Evolutionary conservation across 2,113 vertebrate species (phyloP).

Genomic region (Diglossa brunneiventris): DNA sequence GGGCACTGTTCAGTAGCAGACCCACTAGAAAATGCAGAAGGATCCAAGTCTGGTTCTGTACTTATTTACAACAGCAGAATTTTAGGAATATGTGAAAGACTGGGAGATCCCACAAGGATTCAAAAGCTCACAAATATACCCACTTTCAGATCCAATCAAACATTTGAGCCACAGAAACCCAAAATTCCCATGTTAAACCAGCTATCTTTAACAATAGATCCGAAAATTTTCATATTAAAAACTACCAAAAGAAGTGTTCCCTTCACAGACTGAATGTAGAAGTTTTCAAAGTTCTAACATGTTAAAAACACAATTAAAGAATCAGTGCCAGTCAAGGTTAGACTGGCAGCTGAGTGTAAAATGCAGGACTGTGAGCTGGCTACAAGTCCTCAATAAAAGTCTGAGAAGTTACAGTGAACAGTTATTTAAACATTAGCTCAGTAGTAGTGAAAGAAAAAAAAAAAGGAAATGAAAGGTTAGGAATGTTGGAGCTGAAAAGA

Average conservation of each 20-base stretch:
- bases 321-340: not conserved
- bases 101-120: accelerated
- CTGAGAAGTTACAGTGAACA: not conserved
- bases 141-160: not conserved
- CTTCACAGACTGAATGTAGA: not conserved
- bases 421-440: not conserved
- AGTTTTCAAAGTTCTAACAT: not conserved
- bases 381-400: not conserved
- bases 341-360: not conserved
- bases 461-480: not conserved
- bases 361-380: not conserved
- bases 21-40: not conserved
- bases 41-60: not conserved
- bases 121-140: not conserved
- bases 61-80: not conserved
- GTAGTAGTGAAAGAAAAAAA: not conserved
- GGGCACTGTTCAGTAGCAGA: not conserved
- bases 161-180: not conserved
- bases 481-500: not conserved
- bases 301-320: not conserved
- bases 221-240: not conserved
- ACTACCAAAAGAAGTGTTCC: not conserved
- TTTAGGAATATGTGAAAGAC: not conserved
- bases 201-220: not conserved
- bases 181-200: not conserved